Evolutionary conservation across 2,113 vertebrate genomes (phyloP).

Genomic region (Narcine bancroftii): DNA sequence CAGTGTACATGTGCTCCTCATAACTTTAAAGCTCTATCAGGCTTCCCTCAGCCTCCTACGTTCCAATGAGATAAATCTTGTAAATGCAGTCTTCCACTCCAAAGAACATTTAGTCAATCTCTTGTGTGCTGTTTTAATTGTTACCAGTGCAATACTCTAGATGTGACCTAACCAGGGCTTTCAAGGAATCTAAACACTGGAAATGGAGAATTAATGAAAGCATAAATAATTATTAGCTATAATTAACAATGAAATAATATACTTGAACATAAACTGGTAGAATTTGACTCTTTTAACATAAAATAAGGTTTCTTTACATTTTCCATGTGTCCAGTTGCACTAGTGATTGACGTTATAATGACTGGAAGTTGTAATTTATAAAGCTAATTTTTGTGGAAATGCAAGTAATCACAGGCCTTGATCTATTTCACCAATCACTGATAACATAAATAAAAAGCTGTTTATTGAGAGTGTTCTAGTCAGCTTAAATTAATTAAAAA

Average conservation of each 20-base stretch:
- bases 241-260: not conserved
- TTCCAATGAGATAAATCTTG: too few species aligned
- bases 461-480: not conserved
- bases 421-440: not conserved
- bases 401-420: not conserved
- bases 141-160: too few species aligned
- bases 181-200: not conserved
- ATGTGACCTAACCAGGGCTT: too few species aligned
- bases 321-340: not conserved
- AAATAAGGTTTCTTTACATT: not conserved
- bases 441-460: not conserved
- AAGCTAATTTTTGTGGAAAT: not conserved
- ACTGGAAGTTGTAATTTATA: not conserved
- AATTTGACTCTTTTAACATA: not conserved
- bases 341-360: not conserved
- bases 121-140: too few species aligned
- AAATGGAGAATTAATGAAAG: not conserved
- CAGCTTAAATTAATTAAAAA: too few species aligned
- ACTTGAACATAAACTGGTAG: not conserved
- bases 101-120: too few species aligned
- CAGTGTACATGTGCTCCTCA: too few species aligned
- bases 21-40: too few species aligned
- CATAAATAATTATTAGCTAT: not conserved
- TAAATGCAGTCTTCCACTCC: too few species aligned
- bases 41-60: too few species aligned